These are phyloP conservation scores for Dryobotodes eremita DNA, from an alignment of 2,888 invertebrate genomes.

Conservation along the genomic window DNA sequence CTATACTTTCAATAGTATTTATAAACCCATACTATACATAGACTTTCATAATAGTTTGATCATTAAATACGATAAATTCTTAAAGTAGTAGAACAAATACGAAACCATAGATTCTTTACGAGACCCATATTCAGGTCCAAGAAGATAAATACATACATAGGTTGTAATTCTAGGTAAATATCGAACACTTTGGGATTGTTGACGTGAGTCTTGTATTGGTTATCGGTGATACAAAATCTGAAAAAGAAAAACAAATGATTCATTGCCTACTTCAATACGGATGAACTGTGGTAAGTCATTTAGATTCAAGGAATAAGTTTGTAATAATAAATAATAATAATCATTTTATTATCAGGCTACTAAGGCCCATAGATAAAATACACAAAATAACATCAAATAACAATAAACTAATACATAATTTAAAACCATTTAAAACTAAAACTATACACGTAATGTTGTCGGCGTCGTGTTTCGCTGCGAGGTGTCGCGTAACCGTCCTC, in stretches of 20 bases:
- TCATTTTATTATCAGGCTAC: no score
- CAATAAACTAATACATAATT: no score
- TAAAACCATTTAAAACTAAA: no score
- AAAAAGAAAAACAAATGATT: constrained; percentile 25
- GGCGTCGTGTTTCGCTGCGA: no score
- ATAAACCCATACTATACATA: not conserved
- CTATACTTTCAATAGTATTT: not conserved
- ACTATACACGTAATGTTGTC: no score
- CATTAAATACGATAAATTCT: not conserved
- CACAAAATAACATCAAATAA: no score
- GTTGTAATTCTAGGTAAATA: constrained; percentile 26
- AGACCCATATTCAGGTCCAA: constrained; percentile 9
- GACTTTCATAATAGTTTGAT: not conserved
- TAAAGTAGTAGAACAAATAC: not conserved
- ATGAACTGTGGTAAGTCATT: not conserved
- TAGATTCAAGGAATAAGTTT: not conserved
- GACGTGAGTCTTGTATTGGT: constrained; percentile 6
- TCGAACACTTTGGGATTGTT: constrained; percentile 25
- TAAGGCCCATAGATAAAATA: no score
- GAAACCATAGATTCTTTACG: not conserved
- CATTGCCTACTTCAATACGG: not conserved
- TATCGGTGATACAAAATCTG: constrained; percentile 54
- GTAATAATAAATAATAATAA: no score
- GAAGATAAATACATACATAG: not conserved
- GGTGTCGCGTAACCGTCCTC: no score